Base-by-base conservation (phyloP, 2,113 vertebrate species). In the Cavia porcellus region DNA sequence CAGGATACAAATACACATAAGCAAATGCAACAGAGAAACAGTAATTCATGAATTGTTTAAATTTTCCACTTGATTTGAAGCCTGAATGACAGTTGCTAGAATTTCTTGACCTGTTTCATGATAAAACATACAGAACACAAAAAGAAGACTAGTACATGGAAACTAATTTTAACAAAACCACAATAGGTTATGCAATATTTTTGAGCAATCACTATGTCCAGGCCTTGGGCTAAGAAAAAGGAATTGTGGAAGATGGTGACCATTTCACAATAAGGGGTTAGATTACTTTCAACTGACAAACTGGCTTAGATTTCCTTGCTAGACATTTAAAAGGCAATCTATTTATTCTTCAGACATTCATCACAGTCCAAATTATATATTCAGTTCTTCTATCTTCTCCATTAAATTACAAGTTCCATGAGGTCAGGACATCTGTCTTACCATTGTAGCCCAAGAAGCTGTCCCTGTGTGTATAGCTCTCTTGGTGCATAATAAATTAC, bases 161-260 rank as follows among this genome's bases (percentile, higher is more conserved):
- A 90, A 85, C 75, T 96, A 87, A 96, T 72, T 95, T 93, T 92
- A 95, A 88, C 85, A 92, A 92, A 93, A 77, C 95, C 97, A 86
- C 82, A 92, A 2, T 79, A 94, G n/a, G 6, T 92, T 96, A 83
- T 72, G 92, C 77, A 97, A 94, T 86, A 90, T 90, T 96, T 95
- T 66, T 92, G 93, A 96, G 96, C 85, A 89, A 92, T 70, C 70
- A 79, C 55, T 70, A 68, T 47, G 64, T 70, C 57, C 64, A 85
- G 45, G 80, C 89, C 55, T 47, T 77, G 86, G 86, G 22, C 25
- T 92, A 30, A 47, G 70, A 82, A 88, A 77, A 96, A 79, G 94
- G 92, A 90, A 79, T 92, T 79, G 68, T 94, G 94, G 72, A 61
- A 96, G 77, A 86, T 20, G 57, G 75, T 86, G 66, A 77, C 84